Base-by-base conservation (phyloP, 1,140 invertebrate genomes). In the Coelopa frigida region DNA sequence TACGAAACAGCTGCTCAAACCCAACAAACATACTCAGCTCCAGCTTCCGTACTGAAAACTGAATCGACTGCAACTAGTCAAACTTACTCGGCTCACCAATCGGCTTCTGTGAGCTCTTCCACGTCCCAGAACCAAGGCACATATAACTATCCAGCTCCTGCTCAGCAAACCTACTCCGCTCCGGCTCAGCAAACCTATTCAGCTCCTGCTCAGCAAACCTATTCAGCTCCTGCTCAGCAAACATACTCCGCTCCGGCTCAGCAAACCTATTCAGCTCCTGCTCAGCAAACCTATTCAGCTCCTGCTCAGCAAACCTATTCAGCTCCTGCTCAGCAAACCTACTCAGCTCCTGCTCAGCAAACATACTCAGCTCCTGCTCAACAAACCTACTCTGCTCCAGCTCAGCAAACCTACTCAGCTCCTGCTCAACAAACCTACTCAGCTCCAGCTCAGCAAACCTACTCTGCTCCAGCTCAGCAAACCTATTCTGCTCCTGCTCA, bases 331-430 rank as follows among this genome's bases (percentile, higher is more conserved):
- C 39, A 27, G 5, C 39, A 41, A 41, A 24, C 22, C 23, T 56
- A 54, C 36, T 55, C 56, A 18, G 55, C 48, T 21, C 44, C 54
- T 12, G 52, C 48, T 8, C 41, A 31, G 46, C 52, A 36, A 36
- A 20, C 27, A 7, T 44, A 44, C 32, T 44, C 41, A 8, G 18
- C 41, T 27, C 33, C 46, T 14, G 18, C 17, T 39, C 17, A 17
- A 12, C 46, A 39, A 42, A 49, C 33, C 26, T 48, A 39, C 15
- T 29, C 40, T 17, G 55, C 42, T n/a, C 54, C 56, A 3, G 51
- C 54, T 27, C 50, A 21, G 10, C 29, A 44, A 31, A 36, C 15
- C 23, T 49, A 43, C 32, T 37, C 31, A 8, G 17, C 43, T 11
- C 38, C 35, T n/a, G 3, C n/a, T n/a, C n/a, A 37, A 36, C 31